phyloP scores from a whole-genome alignment of 2,888 invertebrate species.

The Camptogramma bilineatum region DNA sequence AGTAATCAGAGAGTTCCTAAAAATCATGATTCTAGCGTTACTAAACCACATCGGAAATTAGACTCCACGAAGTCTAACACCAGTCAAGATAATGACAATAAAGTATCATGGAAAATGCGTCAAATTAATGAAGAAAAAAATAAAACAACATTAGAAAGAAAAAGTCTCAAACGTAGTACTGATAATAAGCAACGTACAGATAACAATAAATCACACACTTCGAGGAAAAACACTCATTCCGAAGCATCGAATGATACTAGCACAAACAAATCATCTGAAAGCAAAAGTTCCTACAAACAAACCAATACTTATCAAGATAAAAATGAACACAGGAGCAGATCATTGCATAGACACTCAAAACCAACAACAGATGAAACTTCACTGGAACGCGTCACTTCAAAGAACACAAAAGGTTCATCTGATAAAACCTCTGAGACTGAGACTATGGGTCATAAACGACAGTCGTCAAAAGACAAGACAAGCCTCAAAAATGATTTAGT shows the following conservation, averaged over 20 bases:
- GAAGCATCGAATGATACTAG: slow-evolving; percentile 36
- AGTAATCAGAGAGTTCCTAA: slow-evolving; percentile 37
- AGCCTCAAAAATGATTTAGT: slow-evolving; percentile 42
- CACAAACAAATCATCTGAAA: slow-evolving; percentile 30
- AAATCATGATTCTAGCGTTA: slow-evolving; percentile 33
- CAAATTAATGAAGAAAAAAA: slow-evolving; percentile 22
- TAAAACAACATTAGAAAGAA: slow-evolving; percentile 26
- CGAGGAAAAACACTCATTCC: slow-evolving; percentile 18
- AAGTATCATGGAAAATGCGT: slow-evolving; percentile 12
- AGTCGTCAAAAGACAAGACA: slow-evolving; percentile 47
- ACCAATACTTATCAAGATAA: slow-evolving; percentile 34
- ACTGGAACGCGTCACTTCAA: slow-evolving; percentile 13
- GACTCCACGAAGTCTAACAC: slow-evolving; percentile 34
- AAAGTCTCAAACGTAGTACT: slow-evolving; percentile 20
- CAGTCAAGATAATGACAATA: slow-evolving; percentile 16
- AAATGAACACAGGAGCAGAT: slow-evolving; percentile 47
- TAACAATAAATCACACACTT: slow-evolving; percentile 22
- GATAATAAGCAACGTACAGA: slow-evolving; percentile 16
- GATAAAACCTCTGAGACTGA: slow-evolving; percentile 31
- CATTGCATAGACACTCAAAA: slow-evolving; percentile 46
- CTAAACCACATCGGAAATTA: slow-evolving; percentile 36
- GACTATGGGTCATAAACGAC: slow-evolving; percentile 42
- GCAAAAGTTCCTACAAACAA: slow-evolving; percentile 31
- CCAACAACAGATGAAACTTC: slow-evolving; percentile 34
- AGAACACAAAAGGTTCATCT: slow-evolving; percentile 34